phyloP scores from a whole-genome alignment of 2,113 vertebrate genomes.

The Neomonachus schauinslandi region DNA sequence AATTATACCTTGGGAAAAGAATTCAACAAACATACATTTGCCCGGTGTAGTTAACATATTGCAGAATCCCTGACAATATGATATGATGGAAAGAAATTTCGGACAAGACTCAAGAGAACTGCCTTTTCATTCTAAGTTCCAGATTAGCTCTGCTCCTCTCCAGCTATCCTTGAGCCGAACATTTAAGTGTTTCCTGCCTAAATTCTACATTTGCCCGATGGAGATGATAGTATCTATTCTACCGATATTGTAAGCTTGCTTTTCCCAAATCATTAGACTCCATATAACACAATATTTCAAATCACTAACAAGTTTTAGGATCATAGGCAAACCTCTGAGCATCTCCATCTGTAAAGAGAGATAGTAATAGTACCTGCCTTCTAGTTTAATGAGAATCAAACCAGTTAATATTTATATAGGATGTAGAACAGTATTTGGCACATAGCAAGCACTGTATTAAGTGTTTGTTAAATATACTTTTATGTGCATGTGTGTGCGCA shows the following conservation, averaged over 20 bases:
- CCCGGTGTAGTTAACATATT: not conserved
- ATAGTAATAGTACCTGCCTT: not conserved
- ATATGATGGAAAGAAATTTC: not conserved
- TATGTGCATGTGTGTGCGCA: not conserved
- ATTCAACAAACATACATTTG: not conserved
- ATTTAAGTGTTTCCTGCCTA: not conserved
- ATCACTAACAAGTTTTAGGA: not conserved
- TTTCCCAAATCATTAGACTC: not conserved
- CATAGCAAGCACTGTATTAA: not conserved
- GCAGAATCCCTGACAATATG: not conserved
- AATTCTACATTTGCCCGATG: not conserved
- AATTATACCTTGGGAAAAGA: not conserved
- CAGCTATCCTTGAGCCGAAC: not conserved
- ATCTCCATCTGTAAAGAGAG: not conserved
- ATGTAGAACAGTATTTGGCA: not conserved
- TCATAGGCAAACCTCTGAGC: not conserved
- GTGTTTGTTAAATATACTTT: not conserved
- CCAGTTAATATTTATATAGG: not conserved
- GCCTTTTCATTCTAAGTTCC: not conserved
- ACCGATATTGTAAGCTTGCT: not conserved
- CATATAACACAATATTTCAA: not conserved
- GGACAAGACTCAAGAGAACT: not conserved
- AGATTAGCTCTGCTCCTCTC: not conserved
- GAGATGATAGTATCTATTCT: not conserved
- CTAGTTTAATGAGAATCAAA: not conserved